phyloP scores from a whole-genome alignment of 1,140 invertebrate genomes.

The Muscidifurax raptorellus region DNA sequence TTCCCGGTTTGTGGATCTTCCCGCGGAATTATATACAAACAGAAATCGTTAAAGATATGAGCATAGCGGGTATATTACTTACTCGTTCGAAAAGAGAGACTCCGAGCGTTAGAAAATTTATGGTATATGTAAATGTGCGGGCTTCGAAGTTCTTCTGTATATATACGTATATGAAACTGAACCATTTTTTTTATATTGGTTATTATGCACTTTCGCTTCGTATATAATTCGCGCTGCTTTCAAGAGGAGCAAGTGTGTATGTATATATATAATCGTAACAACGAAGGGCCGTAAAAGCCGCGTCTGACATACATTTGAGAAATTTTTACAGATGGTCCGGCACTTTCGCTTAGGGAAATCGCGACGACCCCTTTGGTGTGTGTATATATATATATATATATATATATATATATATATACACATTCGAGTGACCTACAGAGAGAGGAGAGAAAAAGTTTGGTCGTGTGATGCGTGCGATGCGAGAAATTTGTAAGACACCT shows the following conservation, averaged over 20 bases:
- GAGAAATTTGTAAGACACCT: neutral
- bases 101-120: neutral
- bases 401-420: neutral
- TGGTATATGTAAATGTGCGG: neutral
- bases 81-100: neutral
- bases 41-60: neutral
- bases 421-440: slow-evolving; percentile 6
- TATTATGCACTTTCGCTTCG: neutral
- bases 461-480: neutral
- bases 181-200: neutral
- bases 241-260: neutral
- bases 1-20: neutral
- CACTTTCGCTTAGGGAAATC: slow-evolving; percentile 33
- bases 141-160: neutral
- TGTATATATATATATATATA: no score
- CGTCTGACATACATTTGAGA: slow-evolving; percentile 12
- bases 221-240: neutral
- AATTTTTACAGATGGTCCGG: neutral
- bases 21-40: no score
- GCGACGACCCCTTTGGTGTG: slow-evolving; percentile 26
- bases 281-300: slow-evolving; percentile 10
- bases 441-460: neutral
- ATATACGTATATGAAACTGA: neutral
- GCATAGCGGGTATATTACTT: no score
- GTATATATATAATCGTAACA: neutral